A percentile compares a stretch with the other conserved stretches of the same genome.
Conservation (phyloP, 1,140 invertebrate genomes). For the Caenorhabditis brenneri region DNA sequence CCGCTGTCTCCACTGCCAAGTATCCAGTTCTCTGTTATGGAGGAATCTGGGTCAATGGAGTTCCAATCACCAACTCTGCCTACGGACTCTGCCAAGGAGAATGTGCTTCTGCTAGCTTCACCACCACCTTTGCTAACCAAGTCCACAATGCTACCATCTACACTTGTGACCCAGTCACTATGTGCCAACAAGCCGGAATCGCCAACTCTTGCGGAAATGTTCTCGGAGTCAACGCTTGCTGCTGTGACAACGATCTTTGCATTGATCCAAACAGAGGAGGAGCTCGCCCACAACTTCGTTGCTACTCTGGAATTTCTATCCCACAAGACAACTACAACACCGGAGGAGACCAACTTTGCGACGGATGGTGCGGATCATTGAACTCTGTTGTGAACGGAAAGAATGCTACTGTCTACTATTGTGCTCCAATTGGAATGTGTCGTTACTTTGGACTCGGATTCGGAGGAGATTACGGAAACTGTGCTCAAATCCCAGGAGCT, state of each 20-base stretch:
- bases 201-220: slow-evolving; percentile 36
- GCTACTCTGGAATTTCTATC: slow-evolving; percentile 54
- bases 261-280: slow-evolving; percentile 43
- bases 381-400: slow-evolving; percentile 46
- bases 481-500: slow-evolving; percentile 34
- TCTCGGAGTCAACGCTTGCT: not conserved
- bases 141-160: slow-evolving; percentile 52
- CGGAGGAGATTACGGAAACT: slow-evolving; percentile 46
- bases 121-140: slow-evolving; percentile 35
- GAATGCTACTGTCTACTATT: slow-evolving; percentile 48
- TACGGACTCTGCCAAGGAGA: slow-evolving; percentile 51
- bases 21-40: slow-evolving; percentile 48
- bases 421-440: slow-evolving; percentile 47
- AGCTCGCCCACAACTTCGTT: slow-evolving; percentile 33
- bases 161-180: slow-evolving; percentile 54
- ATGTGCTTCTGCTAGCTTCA: slow-evolving; percentile 49
- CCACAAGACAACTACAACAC: slow-evolving; percentile 26
- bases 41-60: slow-evolving; percentile 47
- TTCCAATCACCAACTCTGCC: slow-evolving; percentile 35
- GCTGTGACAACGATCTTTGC: slow-evolving; percentile 52
- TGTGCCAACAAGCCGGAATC: slow-evolving; percentile 42
- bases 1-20: slow-evolving; percentile 44
- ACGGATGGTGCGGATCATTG: slow-evolving; percentile 46
- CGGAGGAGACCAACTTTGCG: slow-evolving; percentile 44
- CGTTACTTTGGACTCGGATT: slow-evolving; percentile 48